These are phyloP conservation scores for Lepus townsendii DNA, from an alignment of 2,797 vertebrate genomes.

Conservation along the genomic window DNA sequence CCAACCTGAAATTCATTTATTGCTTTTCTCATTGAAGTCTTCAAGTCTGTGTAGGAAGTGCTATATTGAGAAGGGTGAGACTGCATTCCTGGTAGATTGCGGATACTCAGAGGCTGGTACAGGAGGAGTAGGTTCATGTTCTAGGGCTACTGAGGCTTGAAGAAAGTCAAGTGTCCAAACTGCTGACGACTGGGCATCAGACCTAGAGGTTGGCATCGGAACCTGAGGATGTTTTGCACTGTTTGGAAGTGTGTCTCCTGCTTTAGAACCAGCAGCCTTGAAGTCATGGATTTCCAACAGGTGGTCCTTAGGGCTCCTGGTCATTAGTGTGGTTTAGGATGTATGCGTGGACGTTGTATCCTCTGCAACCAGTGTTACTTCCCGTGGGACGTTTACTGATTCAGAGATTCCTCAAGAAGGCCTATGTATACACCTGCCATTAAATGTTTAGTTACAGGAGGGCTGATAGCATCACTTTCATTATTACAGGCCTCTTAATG, in stretches of 20 bases:
- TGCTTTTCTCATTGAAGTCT: neutral
- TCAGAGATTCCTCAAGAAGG: neutral
- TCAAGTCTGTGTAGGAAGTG: neutral
- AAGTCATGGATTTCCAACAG: neutral
- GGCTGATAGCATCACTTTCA: neutral
- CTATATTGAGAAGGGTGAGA: neutral
- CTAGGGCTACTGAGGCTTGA: neutral
- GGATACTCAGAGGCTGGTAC: neutral
- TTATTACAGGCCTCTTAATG: slow-evolving; percentile 21
- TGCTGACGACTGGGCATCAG: neutral
- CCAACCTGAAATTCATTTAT: neutral
- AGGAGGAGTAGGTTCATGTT: neutral
- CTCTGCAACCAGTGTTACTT: neutral
- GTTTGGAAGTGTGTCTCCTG: neutral
- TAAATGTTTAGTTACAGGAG: slow-evolving; percentile 16
- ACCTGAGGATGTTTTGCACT: neutral
- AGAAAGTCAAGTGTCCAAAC: neutral
- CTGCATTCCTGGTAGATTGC: neutral
- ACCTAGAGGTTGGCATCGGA: neutral
- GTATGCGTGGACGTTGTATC: neutral
- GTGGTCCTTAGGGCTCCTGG: neutral
- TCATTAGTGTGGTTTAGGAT: neutral
- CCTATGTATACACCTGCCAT: neutral
- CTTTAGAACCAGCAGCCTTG: neutral
- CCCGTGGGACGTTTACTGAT: neutral